phyloP scores from a whole-genome alignment of 2,797 vertebrate genomes.

The Melanogrammus aeglefinus region DNA sequence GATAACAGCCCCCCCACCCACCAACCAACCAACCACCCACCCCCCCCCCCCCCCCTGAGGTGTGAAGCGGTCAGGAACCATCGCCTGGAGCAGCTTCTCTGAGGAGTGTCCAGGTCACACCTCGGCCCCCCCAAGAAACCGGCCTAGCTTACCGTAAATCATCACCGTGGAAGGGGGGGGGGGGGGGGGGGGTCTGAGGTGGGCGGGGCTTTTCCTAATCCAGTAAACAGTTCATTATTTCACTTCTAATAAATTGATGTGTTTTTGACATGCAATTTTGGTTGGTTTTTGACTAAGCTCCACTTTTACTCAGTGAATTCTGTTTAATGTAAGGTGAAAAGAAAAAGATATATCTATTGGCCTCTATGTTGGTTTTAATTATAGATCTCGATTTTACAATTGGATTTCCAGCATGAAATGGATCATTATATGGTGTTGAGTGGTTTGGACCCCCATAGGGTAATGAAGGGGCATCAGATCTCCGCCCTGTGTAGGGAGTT shows the following conservation, averaged over 20 bases:
- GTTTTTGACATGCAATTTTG: not conserved
- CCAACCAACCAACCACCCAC: slow-evolving; percentile 19
- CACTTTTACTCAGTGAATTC: not conserved
- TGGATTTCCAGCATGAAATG: not conserved
- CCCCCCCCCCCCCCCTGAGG: slow-evolving; percentile 42
- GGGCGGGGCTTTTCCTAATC: not conserved
- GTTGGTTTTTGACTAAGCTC: not conserved
- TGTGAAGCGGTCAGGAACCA: slow-evolving; percentile 64
- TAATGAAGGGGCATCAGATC: not conserved
- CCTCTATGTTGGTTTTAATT: not conserved
- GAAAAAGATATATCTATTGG: not conserved
- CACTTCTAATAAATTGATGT: not conserved
- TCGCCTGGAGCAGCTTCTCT: slow-evolving; percentile 25
- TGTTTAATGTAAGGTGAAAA: not conserved
- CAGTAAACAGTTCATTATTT: not conserved
- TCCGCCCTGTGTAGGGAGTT: not conserved
- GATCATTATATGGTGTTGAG: not conserved
- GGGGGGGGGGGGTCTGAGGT: not conserved
- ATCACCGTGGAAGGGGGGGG: not conserved
- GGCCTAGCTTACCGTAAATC: not conserved
- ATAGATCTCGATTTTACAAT: not conserved
- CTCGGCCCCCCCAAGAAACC: slow-evolving; percentile 41
- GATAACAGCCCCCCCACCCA: slow-evolving; percentile 53
- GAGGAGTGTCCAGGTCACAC: slow-evolving; percentile 48
- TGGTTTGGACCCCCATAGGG: not conserved